Percentiles rank a stretch among this genome's conserved stretches.
Evolutionary conservation across 2,888 invertebrate species (phyloP).

Genomic region (Heliconius aoede): DNA sequence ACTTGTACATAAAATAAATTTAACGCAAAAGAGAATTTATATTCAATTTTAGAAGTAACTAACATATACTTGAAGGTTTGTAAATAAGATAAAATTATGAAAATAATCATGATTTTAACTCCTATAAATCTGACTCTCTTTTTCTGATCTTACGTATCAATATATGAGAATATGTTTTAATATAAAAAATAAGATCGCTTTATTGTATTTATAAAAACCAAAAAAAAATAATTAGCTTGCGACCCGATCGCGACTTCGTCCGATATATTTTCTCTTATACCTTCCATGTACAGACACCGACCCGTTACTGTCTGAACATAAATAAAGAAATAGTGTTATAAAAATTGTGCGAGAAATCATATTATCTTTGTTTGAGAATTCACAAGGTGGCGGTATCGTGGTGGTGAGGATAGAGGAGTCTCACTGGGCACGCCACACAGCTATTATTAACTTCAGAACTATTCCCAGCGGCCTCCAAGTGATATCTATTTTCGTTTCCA

Average conservation of each 20-base stretch:
- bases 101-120: background rate
- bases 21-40: background rate
- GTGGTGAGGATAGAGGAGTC: conserved; percentile 48
- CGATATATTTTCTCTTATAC: too few relatives aligned
- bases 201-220: background rate
- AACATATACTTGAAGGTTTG: too few relatives aligned
- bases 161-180: too few relatives aligned
- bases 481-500: conserved; percentile 72
- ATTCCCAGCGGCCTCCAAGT: conserved; percentile 76
- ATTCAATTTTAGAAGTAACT: background rate
- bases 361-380: conserved; percentile 22
- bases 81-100: background rate
- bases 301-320: too few relatives aligned
- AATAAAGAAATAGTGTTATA: background rate
- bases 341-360: background rate
- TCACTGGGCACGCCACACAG: conserved; percentile 57
- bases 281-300: too few relatives aligned
- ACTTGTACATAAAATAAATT: background rate
- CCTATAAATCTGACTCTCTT: background rate
- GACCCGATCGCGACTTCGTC: too few relatives aligned
- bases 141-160: too few relatives aligned
- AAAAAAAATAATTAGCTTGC: background rate
- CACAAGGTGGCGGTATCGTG: conserved; percentile 34
- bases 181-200: too few relatives aligned
- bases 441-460: conserved; percentile 72